Conservation (phyloP, 1,140 invertebrate genomes). For the Plodia interpunctella region DNA sequence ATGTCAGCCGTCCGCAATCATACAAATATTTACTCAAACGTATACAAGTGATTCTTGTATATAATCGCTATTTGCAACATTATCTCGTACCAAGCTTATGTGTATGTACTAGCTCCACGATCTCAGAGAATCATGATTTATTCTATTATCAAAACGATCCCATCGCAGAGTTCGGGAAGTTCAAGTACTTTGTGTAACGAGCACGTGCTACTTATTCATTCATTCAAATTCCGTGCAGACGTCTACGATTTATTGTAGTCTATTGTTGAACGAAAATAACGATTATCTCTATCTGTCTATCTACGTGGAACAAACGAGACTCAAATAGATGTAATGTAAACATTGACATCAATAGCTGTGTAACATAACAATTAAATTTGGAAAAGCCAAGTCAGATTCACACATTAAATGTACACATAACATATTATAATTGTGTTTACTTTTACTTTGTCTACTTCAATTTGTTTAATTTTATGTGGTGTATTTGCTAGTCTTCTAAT, state of each 20-base stretch:
- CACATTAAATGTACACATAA: too few species aligned
- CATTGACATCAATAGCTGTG: not conserved
- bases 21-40: too few species aligned
- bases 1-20: too few species aligned
- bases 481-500: too few species aligned
- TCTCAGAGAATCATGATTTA: not conserved
- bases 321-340: not conserved
- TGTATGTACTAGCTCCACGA: not conserved
- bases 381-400: too few species aligned
- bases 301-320: not conserved
- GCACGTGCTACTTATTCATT: not conserved
- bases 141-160: slow-evolving; percentile 5
- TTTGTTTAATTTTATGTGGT: too few species aligned
- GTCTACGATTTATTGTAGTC: not conserved
- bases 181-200: slow-evolving; percentile 1
- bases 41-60: not conserved
- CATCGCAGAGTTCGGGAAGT: not conserved
- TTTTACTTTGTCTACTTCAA: too few species aligned
- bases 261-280: slow-evolving; percentile 6
- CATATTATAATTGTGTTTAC: too few species aligned
- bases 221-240: not conserved
- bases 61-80: not conserved
- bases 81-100: not conserved
- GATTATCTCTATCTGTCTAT: not conserved
- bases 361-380: too few species aligned